Conservation (phyloP, 2,797 vertebrate species). For the Meriones psammophilus region DNA sequence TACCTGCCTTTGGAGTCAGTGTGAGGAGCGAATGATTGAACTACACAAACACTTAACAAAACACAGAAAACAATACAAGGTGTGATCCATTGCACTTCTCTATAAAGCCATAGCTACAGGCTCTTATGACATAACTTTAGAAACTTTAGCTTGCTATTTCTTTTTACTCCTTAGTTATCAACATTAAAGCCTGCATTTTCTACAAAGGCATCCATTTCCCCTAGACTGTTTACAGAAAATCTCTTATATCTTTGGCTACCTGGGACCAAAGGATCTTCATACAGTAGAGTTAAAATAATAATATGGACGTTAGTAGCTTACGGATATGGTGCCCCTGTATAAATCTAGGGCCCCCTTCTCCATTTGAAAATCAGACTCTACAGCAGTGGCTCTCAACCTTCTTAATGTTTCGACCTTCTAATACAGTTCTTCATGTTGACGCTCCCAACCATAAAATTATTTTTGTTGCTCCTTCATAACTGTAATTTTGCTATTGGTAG, state of each 20-base stretch:
- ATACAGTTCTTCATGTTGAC: not conserved
- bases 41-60: not conserved
- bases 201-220: not conserved
- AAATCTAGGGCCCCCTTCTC: not conserved
- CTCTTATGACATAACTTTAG: not conserved
- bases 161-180: not conserved
- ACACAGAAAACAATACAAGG: not conserved
- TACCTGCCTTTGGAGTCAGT: not conserved
- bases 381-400: not conserved
- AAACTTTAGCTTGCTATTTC: conserved; percentile 24
- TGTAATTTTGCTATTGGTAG: not conserved
- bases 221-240: not conserved
- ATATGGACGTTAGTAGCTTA: not conserved
- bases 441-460: not conserved
- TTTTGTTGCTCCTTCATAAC: not conserved
- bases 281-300: not conserved
- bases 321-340: not conserved
- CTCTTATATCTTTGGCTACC: not conserved
- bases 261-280: not conserved
- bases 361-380: not conserved
- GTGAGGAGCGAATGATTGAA: conserved; percentile 11
- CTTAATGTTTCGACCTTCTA: not conserved
- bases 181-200: conserved; percentile 5
- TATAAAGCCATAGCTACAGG: not conserved
- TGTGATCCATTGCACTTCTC: not conserved